Conservation (phyloP, 2,888 invertebrate genomes). For the Villa cingulata region DNA sequence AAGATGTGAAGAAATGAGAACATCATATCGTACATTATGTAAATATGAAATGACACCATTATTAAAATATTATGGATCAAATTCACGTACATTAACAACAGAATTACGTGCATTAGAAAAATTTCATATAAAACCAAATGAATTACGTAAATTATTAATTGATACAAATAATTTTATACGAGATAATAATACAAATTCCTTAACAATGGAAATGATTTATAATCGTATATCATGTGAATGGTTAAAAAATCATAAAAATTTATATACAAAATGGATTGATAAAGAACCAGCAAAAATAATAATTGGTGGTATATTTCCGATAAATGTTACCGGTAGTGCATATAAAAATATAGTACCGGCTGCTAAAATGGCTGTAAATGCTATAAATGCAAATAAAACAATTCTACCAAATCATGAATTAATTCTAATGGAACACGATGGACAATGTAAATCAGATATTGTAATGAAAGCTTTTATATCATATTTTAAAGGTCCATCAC, state of each 20-base stretch:
- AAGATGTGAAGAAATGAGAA: conserved; percentile 39
- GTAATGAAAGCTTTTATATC: conserved; percentile 65
- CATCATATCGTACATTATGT: conserved; percentile 36
- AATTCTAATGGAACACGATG: conserved; percentile 44
- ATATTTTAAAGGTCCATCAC: conserved; percentile 38
- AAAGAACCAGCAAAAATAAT: conserved; percentile 21
- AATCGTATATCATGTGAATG: conserved; percentile 48
- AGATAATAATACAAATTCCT: not conserved
- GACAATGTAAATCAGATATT: conserved; percentile 54
- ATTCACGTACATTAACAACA: conserved; percentile 35
- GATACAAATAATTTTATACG: conserved; percentile 4
- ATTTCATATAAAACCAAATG: conserved; percentile 17
- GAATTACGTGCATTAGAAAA: conserved; percentile 18
- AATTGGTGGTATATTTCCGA: conserved; percentile 42
- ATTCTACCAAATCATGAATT: conserved; percentile 49
- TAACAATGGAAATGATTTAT: conserved; percentile 15
- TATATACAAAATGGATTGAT: conserved; percentile 39
- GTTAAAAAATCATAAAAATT: conserved; percentile 39
- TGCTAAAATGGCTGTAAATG: conserved; percentile 46
- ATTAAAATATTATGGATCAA: conserved; percentile 51
- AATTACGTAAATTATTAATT: conserved; percentile 7
- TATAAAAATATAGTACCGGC: conserved; percentile 41
- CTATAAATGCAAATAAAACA: conserved; percentile 45
- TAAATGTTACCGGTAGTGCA: conserved; percentile 43
- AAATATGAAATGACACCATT: conserved; percentile 55